Evolutionary conservation across 2,888 invertebrate genomes (phyloP).

Genomic region (Macrosiphum euphorbiae): DNA sequence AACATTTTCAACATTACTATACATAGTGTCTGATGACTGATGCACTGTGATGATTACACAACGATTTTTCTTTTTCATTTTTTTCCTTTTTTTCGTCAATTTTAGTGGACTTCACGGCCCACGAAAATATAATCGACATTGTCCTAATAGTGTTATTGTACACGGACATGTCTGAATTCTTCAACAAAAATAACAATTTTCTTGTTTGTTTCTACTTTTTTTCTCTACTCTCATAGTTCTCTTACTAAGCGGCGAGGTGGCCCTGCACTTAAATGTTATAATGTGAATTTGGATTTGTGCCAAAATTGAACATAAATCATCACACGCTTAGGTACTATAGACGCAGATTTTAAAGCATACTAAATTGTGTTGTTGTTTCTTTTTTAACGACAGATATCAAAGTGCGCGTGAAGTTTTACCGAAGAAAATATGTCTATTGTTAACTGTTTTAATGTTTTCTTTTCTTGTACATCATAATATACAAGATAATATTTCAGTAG

Average conservation of each 20-base stretch:
- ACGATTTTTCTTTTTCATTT: constrained; percentile 44
- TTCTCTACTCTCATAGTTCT: neutral
- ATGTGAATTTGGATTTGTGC: constrained; percentile 22
- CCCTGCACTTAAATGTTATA: neutral
- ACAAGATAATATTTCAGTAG: neutral
- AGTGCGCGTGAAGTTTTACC: neutral
- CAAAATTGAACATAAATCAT: constrained; percentile 21
- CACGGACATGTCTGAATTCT: constrained; percentile 50
- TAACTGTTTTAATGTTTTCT: constrained; percentile 25
- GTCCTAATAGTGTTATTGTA: constrained; percentile 48
- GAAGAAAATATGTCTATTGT: constrained; percentile 38
- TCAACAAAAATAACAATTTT: constrained; percentile 41
- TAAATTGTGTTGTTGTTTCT: neutral
- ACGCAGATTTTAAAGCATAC: neutral
- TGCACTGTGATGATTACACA: constrained; percentile 39
- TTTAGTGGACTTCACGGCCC: constrained; percentile 45
- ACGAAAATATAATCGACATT: constrained; percentile 58
- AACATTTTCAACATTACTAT: neutral
- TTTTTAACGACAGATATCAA: neutral
- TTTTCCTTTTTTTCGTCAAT: constrained; percentile 28
- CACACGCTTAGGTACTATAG: neutral
- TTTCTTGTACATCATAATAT: constrained; percentile 3
- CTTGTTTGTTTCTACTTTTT: constrained; percentile 47
- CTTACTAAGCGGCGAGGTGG: neutral
- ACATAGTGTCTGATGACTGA: neutral